A percentile compares a stretch with the other conserved stretches of the same genome.
phyloP scores from a whole-genome alignment of 2,113 vertebrate species.

The Tinamus guttatus region DNA sequence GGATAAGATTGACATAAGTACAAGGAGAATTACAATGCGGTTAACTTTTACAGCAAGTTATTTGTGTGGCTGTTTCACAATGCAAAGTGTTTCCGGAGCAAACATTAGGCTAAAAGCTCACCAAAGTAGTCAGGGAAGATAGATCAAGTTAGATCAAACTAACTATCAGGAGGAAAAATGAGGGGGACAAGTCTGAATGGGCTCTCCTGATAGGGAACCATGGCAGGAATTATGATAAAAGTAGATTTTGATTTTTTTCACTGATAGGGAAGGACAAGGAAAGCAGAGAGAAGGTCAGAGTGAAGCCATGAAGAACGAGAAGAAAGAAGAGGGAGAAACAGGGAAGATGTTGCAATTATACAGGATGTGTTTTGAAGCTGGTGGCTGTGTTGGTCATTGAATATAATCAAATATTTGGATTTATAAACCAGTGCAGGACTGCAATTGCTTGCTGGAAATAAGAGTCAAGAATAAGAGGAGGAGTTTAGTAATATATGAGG shows the following conservation, averaged over 20 bases:
- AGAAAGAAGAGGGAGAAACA: background rate
- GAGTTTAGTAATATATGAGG: background rate
- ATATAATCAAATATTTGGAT: background rate
- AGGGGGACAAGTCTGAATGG: background rate
- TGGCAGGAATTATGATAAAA: background rate
- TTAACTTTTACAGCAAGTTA: background rate
- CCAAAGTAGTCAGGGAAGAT: background rate
- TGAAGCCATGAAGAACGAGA: background rate
- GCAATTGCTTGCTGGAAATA: background rate
- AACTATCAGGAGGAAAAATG: background rate
- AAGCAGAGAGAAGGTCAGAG: background rate
- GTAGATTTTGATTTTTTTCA: background rate
- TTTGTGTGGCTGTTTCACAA: background rate
- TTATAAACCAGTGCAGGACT: background rate
- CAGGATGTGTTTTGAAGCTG: rapidly evolving
- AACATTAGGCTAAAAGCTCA: background rate
- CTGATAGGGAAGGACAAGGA: background rate
- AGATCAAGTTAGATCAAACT: background rate
- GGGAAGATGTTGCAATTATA: background rate
- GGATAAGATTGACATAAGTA: background rate
- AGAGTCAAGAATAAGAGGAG: background rate
- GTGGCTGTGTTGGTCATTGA: background rate
- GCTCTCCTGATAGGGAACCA: rapidly evolving
- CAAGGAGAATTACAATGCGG: background rate
- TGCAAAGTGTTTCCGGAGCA: background rate